phyloP scores from a whole-genome alignment of 53 echinoderm and acorn worm genomes.

The Mesocentrotus franciscanus region DNA sequence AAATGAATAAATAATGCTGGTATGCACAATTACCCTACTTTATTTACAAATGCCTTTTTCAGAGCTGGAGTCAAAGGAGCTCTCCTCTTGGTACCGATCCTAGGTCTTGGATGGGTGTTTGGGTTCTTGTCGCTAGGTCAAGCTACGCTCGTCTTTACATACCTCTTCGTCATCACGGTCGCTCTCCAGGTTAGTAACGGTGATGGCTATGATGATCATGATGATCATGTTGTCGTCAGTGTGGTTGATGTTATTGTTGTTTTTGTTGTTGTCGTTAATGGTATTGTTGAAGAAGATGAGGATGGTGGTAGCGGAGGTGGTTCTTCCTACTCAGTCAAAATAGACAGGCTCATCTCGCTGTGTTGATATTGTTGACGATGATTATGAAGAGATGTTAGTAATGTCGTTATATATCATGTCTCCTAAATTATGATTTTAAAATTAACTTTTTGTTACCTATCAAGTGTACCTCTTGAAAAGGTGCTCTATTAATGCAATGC shows the following conservation, averaged over 20 bases:
- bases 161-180: conserved; percentile 51
- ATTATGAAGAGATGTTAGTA: neutral
- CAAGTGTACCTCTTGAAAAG: no score
- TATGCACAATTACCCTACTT: no score
- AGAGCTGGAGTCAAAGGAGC: conserved; percentile 66
- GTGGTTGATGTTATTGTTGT: neutral
- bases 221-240: neutral
- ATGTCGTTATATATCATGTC: neutral
- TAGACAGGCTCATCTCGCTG: neutral
- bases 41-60: neutral
- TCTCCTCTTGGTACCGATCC: conserved; percentile 52
- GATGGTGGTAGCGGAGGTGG: neutral
- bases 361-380: no score
- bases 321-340: no score
- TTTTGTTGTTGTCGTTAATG: neutral
- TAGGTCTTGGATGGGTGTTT: conserved; percentile 55
- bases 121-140: conserved; percentile 30
- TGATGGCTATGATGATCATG: neutral
- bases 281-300: neutral
- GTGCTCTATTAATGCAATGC: no score
- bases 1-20: no score
- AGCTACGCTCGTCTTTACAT: conserved; percentile 37
- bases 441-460: no score
- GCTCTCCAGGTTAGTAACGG: conserved; percentile 37
- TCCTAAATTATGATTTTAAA: neutral